Base-by-base conservation (phyloP, 2,113 vertebrate genomes). In the Chloroceryle aenea region DNA sequence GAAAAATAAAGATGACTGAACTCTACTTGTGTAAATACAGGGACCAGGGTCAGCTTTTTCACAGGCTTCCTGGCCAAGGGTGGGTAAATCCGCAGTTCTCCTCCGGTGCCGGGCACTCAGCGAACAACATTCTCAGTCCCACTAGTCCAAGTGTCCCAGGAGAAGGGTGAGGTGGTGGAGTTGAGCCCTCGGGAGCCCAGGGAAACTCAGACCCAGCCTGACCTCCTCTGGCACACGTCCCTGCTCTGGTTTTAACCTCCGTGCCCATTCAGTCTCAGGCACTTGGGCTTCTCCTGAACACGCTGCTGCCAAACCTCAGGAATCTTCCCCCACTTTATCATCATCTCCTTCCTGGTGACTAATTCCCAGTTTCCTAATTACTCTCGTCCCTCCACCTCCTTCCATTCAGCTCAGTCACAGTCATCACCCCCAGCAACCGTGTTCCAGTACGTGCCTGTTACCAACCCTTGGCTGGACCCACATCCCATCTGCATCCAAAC, bases 111-210 rank as follows among this genome's bases (percentile, higher is more conserved):
- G 15, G 58, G 21, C 38, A 71, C 58, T 26, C 62, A 4, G 4
- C 0, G 19, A 50, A 5, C 23, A 34, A 7, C 25, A 8, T 11
- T 30, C 66, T 8, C 0, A 4, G 56, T 10, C 71, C 22, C 52
- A 14, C 38, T 16, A 12, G 8, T 1, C 1, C 2, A 5, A 5
- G 34, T 3, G 34, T 2, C 21, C 7, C 0, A 7, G 32, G 12
- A n/a, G 32, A 52, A 20, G 0, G 1, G 12, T 1, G 7, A 53
- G 52, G 73, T 4, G 32, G 30, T 6, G n/a, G 50, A n/a, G 27
- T 3, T 2, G 8, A 43, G 50, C 12, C 2, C 47, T 10, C 22
- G 2, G 34, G 29, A 58, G 56, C 25, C 2, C n/a, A 50, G 36
- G 56, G 22, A 30, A 15, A 10, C 71, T 20, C 36, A 8, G 50